phyloP scores from a whole-genome alignment of 2,888 invertebrate species.

The Phymatocera aterrima region DNA sequence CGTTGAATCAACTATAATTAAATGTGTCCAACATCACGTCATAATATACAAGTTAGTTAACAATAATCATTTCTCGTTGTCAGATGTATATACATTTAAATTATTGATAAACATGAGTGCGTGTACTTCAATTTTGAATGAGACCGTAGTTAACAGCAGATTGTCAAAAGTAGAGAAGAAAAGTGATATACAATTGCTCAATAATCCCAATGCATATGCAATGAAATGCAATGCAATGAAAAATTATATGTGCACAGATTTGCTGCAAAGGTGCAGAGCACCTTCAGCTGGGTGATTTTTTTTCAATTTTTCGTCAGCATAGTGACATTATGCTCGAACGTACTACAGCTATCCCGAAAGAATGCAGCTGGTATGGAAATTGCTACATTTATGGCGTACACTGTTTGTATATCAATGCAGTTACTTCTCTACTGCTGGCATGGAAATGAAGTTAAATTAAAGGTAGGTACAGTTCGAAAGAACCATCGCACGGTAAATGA shows the following conservation, averaged over 20 bases:
- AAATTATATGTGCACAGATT: not conserved
- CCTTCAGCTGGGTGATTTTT: conserved; percentile 10
- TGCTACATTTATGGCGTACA: conserved; percentile 38
- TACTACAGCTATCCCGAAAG: conserved; percentile 20
- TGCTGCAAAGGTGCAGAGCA: not conserved
- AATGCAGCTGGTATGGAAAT: not conserved
- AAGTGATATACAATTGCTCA: not conserved
- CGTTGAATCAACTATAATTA: conserved; percentile 2
- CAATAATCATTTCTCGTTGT: not conserved
- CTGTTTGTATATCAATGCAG: conserved; percentile 55
- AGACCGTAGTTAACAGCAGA: too few relatives aligned
- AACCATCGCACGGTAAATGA: not conserved
- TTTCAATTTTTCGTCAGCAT: conserved; percentile 25
- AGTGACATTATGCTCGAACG: conserved; percentile 9
- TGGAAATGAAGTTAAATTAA: conserved; percentile 59
- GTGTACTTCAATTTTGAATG: not conserved
- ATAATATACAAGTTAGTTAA: conserved; percentile 27
- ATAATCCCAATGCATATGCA: not conserved
- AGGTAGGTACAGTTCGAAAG: conserved; percentile 50
- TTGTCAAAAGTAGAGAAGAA: too few relatives aligned
- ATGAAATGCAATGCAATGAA: not conserved
- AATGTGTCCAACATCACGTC: conserved; percentile 23
- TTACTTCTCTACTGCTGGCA: conserved; percentile 63
- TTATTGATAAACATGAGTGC: not conserved
- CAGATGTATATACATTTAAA: not conserved